Evolutionary conservation across 2,888 invertebrate species (phyloP), one percentile per base, ranked within the genome.

Genomic region (Nebria salina): DNA sequence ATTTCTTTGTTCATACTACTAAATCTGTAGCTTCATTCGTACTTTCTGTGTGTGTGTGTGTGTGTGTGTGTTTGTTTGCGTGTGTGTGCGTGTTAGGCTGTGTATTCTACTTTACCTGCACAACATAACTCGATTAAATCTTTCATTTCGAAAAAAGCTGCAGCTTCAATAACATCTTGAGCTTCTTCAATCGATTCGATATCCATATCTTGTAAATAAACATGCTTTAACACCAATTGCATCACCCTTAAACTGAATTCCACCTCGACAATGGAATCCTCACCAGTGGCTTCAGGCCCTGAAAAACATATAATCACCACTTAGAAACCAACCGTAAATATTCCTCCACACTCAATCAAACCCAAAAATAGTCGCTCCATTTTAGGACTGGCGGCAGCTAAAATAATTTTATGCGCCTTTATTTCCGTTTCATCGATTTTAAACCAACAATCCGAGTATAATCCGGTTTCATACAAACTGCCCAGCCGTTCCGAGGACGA

Each of bases 191-290:
- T 80, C 43, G 34, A 75, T 75, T 80, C 80, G 66, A 80, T 80
- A 70, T 80, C 75, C 80, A 80, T 80, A 65, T 80, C 80, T 80
- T 80, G 80, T 26, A 80, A 74, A 64, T 80, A 80, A 43, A 80
- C 80, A 34, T 80, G 80, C 70, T 80, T 80, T 75, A 80, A 34
- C 25, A 80, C 70, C 13, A 80, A 70, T 72, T 80, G 80, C 75
- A 80, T 80, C 15, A 80, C 80, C 7, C 80, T 68, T 64, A 80
- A 70, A 68, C 64, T 80, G 26, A 75, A 80, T 11, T 75, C 75
- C 13, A 80, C 70, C 34, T 75, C 75, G 6, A 80, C 42, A 15
- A 80, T 15, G 2, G 75, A 70, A 26, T 1, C 34, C 2, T 70
- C 34, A n/a, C n/a, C n/a, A 26, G 11, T 26, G 13, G 25, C 26